Evolutionary conservation across 2,888 invertebrate genomes (phyloP), one percentile per base, ranked within the genome.

Genomic region (Heliconius ethilla): DNA sequence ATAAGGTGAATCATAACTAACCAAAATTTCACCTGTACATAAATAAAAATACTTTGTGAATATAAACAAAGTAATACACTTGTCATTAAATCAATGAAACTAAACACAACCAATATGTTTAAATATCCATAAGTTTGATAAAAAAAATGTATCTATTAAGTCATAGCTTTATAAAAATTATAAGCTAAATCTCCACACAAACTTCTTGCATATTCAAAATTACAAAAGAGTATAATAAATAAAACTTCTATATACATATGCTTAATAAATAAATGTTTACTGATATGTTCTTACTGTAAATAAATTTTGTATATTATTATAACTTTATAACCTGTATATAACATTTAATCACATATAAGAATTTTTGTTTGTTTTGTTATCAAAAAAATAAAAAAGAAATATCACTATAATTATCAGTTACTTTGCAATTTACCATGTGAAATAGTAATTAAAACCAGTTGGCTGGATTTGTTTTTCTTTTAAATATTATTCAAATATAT

Each of bases 361-460:
- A n/a, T 22, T 22, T 59, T n/a, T 59, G 22, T 59, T n/a, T 59
- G 59, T 59, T 69, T 40, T 45, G 40, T 74, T 40, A 27, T 18
- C 1, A 10, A 74, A 40, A 1, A 25, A 45, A 40, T 13, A 2
- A 25, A 40, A 40, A 51, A 51, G 13, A 63, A 11, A 74, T 10
- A 45, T 45, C 18, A 74, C 33, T 51, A 40, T 40, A 40, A 40
- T 11, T 40, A 37, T 37, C 59, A 76, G 69, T 22, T 37, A 63
- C 89, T 90, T 87, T 91, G 91, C 90, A 93, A 93, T 91, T 85
- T 94, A 93, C 94, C 94, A 94, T 94, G 94, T 94, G 92, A 87
- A 85, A 82, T 74, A 78, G 15, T 33, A 82, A 83, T 82, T 69
- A 78, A 70, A 80, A 78, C 70, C 75, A 73, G 78, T 76, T 40